A percentile compares a stretch with the other conserved stretches of the same genome.
These are phyloP conservation scores for Idaea straminata DNA, from an alignment of 2,888 invertebrate genomes.

Conservation along the genomic window DNA sequence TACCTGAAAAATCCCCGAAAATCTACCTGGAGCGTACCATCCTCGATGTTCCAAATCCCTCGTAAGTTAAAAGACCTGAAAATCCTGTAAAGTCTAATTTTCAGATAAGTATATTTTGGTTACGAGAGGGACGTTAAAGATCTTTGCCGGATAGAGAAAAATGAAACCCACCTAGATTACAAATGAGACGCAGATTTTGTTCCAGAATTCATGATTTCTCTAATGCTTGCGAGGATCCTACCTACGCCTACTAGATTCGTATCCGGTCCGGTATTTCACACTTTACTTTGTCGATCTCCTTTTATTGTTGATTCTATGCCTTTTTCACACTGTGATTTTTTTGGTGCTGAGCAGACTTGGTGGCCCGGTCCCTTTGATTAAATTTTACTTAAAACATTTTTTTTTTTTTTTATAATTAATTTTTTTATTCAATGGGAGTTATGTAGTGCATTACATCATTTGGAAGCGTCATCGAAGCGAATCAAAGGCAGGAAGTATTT, in stretches of 20 bases:
- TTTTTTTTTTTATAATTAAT: too few relatives aligned
- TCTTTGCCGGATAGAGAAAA: background rate
- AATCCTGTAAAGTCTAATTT: background rate
- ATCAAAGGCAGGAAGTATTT: too few relatives aligned
- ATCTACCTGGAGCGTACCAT: slow-evolving; percentile 30
- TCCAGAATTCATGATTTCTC: background rate
- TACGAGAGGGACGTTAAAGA: background rate
- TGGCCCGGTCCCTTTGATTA: too few relatives aligned
- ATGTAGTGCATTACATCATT: too few relatives aligned
- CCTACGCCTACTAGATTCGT: background rate
- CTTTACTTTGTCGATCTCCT: background rate
- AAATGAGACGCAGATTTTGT: slow-evolving; percentile 1
- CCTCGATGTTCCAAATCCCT: slow-evolving; percentile 33
- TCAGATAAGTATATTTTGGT: background rate
- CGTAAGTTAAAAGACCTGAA: slow-evolving; percentile 1
- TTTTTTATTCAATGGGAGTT: too few relatives aligned
- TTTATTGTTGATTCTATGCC: background rate
- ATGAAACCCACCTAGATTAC: background rate
- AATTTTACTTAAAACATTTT: too few relatives aligned
- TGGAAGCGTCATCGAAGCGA: too few relatives aligned
- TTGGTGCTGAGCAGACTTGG: too few relatives aligned
- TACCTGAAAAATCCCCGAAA: background rate
- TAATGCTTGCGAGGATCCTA: background rate
- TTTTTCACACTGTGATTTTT: background rate
- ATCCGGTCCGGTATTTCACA: background rate